Conservation (phyloP, 2,888 invertebrate species). For the Acanthacorydalis orientalis region DNA sequence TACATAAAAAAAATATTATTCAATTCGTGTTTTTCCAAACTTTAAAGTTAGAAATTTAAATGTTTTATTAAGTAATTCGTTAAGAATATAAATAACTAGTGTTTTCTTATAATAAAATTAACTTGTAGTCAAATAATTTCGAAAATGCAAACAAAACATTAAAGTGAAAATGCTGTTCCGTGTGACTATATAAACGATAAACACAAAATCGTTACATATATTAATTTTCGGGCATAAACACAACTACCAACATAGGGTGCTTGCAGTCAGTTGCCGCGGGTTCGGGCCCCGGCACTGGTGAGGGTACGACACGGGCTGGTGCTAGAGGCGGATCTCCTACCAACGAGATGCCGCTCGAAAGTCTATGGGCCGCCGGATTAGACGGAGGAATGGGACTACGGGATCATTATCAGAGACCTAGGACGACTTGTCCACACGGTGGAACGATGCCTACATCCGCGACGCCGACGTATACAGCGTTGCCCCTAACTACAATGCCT, state of each 20-base stretch:
- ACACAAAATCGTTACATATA: too few relatives aligned
- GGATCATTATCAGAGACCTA: conserved; percentile 10
- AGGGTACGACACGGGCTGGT: conserved; percentile 4
- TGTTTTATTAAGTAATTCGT: too few relatives aligned
- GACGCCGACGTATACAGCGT: background rate
- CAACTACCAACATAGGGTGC: conserved; percentile 6
- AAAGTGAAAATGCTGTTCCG: background rate
- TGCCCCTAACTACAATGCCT: too few relatives aligned
- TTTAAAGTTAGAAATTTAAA: too few relatives aligned
- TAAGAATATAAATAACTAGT: too few relatives aligned
- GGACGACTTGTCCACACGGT: background rate
- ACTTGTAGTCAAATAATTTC: background rate
- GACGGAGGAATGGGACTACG: conserved; percentile 24
- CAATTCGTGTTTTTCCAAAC: too few relatives aligned
- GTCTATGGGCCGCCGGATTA: conserved; percentile 25
- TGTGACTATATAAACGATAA: too few relatives aligned
- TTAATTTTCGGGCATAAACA: too few relatives aligned
- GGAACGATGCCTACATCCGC: background rate
- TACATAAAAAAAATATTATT: too few relatives aligned
- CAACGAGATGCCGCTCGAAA: conserved; percentile 19
- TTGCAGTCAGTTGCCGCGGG: conserved; percentile 3
- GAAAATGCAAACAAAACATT: background rate
- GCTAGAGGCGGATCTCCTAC: background rate
- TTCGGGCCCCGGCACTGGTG: conserved; percentile 3
- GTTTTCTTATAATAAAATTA: background rate